A percentile compares a stretch with the other conserved stretches of the same genome.
These are phyloP conservation scores for Drosophila hamatofila DNA, from an alignment of 2,888 invertebrate genomes.

Conservation along the genomic window DNA sequence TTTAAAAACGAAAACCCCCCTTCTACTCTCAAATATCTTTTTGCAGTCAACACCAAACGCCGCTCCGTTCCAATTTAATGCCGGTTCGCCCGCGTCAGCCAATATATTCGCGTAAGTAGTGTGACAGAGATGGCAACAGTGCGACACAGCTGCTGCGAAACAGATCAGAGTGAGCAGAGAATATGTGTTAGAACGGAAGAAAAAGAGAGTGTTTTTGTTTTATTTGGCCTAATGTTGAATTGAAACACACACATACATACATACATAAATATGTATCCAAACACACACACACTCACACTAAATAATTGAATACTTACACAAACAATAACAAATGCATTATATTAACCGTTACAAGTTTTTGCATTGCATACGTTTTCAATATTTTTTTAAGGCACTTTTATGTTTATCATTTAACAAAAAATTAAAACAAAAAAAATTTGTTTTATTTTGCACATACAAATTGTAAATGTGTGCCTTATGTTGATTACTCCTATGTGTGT, in stretches of 20 bases:
- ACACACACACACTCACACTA: constrained; percentile 8
- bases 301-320: constrained; percentile 1
- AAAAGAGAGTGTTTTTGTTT: constrained; percentile 29
- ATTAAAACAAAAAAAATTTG: constrained; percentile 1
- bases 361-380: constrained; percentile 39
- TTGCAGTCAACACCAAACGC: constrained; percentile 84
- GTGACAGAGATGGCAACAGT: constrained; percentile 29
- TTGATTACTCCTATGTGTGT: constrained; percentile 9
- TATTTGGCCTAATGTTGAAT: constrained; percentile 41
- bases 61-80: constrained; percentile 85
- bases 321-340: constrained; percentile 34
- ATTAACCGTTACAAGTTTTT: constrained; percentile 30
- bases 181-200: constrained; percentile 13
- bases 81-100: constrained; percentile 81
- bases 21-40: constrained; percentile 63
- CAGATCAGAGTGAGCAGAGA: constrained; percentile 30
- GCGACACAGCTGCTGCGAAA: constrained; percentile 9
- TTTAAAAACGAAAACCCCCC: constrained; percentile 53
- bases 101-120: constrained; percentile 86
- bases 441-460: constrained; percentile 9
- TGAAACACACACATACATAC: constrained; percentile 16
- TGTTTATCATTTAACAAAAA: constrained; percentile 25
- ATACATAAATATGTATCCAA: constrained; percentile 2
- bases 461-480: constrained; percentile 30
- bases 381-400: constrained; percentile 25